Evolutionary conservation across 1,140 invertebrate genomes (phyloP).

Genomic region (Caenorhabditis latens): DNA sequence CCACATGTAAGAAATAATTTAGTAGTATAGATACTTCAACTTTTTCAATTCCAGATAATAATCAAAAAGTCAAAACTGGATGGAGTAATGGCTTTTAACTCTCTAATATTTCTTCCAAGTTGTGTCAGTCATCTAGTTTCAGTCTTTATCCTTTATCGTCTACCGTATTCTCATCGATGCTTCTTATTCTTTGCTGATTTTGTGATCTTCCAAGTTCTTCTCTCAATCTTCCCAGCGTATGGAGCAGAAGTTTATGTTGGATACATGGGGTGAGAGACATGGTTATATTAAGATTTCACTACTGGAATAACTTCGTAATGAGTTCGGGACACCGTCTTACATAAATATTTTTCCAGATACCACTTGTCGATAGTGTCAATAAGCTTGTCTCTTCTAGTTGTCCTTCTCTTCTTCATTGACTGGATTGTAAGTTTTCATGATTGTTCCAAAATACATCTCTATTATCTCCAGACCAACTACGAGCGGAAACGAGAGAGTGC

Average conservation of each 20-base stretch:
- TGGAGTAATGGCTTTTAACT: constrained; percentile 71
- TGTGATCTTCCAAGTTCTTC: constrained; percentile 50
- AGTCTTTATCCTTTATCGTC: constrained; percentile 75
- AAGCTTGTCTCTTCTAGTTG: constrained; percentile 72
- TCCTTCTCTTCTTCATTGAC: constrained; percentile 76
- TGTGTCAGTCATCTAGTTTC: constrained; percentile 74
- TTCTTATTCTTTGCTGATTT: constrained; percentile 56
- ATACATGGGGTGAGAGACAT: constrained; percentile 48
- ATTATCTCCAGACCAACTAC: constrained; percentile 74
- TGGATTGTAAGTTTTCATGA: constrained; percentile 73
- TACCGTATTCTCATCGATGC: constrained; percentile 75
- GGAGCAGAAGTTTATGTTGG: constrained; percentile 54
- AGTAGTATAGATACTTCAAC: not conserved
- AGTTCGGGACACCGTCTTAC: no score
- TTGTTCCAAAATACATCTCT: not conserved
- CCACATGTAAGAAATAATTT: constrained; percentile 70
- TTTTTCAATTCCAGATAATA: constrained; percentile 69
- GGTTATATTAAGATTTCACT: not conserved
- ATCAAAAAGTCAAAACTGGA: constrained; percentile 73
- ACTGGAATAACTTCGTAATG: not conserved
- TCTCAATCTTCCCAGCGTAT: constrained; percentile 63
- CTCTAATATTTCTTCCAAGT: constrained; percentile 75
- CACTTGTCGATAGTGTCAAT: constrained; percentile 75
- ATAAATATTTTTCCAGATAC: constrained; percentile 68
- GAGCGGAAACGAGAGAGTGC: constrained; percentile 75